Percentiles rank a stretch among this genome's conserved stretches.
Conservation (phyloP, 2,888 invertebrate species). For the Stenolophus ochropezus region DNA sequence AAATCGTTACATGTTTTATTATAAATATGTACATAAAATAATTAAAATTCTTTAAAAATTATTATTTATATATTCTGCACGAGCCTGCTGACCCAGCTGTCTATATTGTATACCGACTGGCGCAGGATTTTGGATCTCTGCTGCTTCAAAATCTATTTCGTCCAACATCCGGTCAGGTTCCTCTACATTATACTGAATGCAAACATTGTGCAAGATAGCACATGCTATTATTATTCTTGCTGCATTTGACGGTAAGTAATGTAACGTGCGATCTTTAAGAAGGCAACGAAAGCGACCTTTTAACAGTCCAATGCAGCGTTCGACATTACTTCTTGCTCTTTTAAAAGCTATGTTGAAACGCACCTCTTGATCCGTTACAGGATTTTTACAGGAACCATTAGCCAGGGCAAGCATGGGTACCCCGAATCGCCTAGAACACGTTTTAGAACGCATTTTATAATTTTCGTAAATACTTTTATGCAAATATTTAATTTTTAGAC, state of each 20-base stretch:
- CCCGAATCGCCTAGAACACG: constrained; percentile 61
- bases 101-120: not conserved
- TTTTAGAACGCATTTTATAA: no score
- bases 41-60: not conserved
- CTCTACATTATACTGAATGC: constrained; percentile 42
- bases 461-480: no score
- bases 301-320: constrained; percentile 63
- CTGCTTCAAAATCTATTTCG: not conserved
- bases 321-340: constrained; percentile 60
- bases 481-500: constrained; percentile 45
- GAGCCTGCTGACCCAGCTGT: no score
- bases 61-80: no score
- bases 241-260: constrained; percentile 42
- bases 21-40: no score
- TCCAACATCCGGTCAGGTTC: constrained; percentile 3
- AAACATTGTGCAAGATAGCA: constrained; percentile 52
- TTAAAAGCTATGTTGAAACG: constrained; percentile 61
- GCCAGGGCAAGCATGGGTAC: constrained; percentile 61
- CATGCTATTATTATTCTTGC: constrained; percentile 50
- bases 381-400: constrained; percentile 61
- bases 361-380: constrained; percentile 60
- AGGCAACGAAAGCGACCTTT: constrained; percentile 62
- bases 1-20: not conserved
- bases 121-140: not conserved
- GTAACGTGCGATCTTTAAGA: constrained; percentile 29